Conservation (phyloP, 1,140 invertebrate genomes). For the Drosophila setifemur region DNA sequence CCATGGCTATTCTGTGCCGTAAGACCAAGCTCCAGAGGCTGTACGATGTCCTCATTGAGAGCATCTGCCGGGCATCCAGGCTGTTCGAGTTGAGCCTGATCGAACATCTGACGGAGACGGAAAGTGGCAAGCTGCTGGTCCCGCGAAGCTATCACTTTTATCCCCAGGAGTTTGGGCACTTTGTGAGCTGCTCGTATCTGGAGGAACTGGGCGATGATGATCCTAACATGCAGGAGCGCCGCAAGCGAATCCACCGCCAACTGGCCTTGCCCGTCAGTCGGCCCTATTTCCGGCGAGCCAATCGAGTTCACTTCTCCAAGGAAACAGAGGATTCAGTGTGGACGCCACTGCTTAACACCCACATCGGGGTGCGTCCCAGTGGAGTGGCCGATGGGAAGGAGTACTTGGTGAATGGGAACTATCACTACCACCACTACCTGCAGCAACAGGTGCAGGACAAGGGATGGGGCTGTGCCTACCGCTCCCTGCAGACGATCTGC, state of each 20-base stretch:
- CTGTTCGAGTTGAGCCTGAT: conserved; percentile 86
- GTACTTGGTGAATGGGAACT: conserved; percentile 91
- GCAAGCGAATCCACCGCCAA: conserved; percentile 86
- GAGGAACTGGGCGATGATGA: conserved; percentile 85
- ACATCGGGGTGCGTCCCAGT: conserved; percentile 84
- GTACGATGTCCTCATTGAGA: conserved; percentile 89
- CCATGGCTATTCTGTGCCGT: conserved; percentile 87
- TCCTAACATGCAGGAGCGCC: conserved; percentile 84
- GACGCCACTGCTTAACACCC: conserved; percentile 88
- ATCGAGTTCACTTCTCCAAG: conserved; percentile 85
- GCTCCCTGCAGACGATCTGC: conserved; percentile 97
- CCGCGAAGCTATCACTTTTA: conserved; percentile 82
- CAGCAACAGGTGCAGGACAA: conserved; percentile 97
- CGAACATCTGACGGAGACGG: conserved; percentile 67
- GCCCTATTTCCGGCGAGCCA: conserved; percentile 89
- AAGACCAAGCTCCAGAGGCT: conserved; percentile 86
- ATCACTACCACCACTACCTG: conserved; percentile 98
- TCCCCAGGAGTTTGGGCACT: conserved; percentile 86
- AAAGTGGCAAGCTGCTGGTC: conserved; percentile 36
- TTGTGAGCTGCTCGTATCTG: conserved; percentile 89
- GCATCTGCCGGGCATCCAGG: conserved; percentile 87
- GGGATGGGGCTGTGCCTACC: conserved; percentile 99
- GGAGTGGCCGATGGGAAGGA: conserved; percentile 82
- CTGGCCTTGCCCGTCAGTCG: conserved; percentile 86
- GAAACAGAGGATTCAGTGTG: conserved; percentile 81